Evolutionary conservation across 2,113 vertebrate genomes (phyloP).

Genomic region (Cheirogaleus medius): DNA sequence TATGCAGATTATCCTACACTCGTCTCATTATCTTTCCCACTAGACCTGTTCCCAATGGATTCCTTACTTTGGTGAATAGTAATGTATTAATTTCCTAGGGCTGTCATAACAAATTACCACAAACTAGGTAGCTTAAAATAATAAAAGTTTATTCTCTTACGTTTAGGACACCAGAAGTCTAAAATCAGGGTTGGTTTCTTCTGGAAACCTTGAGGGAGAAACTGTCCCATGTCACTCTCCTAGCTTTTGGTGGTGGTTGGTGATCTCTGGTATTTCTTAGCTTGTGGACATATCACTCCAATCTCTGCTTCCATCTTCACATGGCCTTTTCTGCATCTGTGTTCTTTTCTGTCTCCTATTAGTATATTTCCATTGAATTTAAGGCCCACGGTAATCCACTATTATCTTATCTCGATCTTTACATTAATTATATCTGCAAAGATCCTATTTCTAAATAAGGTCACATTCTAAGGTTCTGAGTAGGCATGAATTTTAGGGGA

Average conservation of each 20-base stretch:
- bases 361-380: not conserved
- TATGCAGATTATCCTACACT: not conserved
- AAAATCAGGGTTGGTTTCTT: not conserved
- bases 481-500: not conserved
- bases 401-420: not conserved
- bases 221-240: not conserved
- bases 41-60: not conserved
- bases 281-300: not conserved
- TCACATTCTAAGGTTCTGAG: not conserved
- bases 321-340: not conserved
- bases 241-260: not conserved
- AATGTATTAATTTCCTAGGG: not conserved
- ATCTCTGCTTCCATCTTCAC: not conserved
- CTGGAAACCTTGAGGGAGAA: not conserved
- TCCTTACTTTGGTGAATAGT: not conserved
- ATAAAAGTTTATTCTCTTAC: not conserved
- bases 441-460: slow-evolving; percentile 17
- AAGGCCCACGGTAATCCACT: not conserved
- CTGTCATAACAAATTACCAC: not conserved
- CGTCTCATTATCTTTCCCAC: not conserved
- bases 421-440: not conserved
- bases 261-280: not conserved
- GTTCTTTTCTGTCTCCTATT: not conserved
- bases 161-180: not conserved
- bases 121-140: not conserved